Conservation (phyloP, 2,113 vertebrate species). For the Carollia perspicillata region DNA sequence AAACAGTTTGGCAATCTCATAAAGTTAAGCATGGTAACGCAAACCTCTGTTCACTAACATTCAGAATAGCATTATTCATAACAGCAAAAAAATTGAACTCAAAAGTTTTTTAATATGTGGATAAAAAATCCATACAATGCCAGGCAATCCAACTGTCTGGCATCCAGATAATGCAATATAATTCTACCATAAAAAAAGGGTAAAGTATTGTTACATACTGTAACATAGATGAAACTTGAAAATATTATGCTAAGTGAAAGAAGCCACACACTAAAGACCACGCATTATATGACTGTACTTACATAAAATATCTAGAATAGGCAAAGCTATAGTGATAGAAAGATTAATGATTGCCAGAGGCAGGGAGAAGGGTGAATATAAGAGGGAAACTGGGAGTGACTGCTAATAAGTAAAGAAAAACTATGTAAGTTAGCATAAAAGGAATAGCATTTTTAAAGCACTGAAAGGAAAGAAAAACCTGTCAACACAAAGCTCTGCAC, state of each 20-base stretch:
- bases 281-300: background rate
- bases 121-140: background rate
- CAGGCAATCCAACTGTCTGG: background rate
- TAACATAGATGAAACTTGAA: background rate
- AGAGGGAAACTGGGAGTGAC: background rate
- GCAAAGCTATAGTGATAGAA: background rate
- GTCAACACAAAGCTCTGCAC: background rate
- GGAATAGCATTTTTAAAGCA: background rate
- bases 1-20: background rate
- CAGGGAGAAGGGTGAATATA: background rate
- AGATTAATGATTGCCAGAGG: background rate
- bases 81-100: background rate
- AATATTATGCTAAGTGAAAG: background rate
- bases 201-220: background rate
- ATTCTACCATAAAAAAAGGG: background rate
- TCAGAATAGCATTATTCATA: background rate
- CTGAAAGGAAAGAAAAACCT: background rate
- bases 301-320: background rate
- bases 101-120: background rate
- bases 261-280: background rate
- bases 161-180: background rate
- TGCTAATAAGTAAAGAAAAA: background rate
- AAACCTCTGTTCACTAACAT: background rate
- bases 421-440: background rate
- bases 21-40: background rate